Evolutionary conservation across 2,113 vertebrate species (phyloP).

Genomic region (Cygnus buccinator): DNA sequence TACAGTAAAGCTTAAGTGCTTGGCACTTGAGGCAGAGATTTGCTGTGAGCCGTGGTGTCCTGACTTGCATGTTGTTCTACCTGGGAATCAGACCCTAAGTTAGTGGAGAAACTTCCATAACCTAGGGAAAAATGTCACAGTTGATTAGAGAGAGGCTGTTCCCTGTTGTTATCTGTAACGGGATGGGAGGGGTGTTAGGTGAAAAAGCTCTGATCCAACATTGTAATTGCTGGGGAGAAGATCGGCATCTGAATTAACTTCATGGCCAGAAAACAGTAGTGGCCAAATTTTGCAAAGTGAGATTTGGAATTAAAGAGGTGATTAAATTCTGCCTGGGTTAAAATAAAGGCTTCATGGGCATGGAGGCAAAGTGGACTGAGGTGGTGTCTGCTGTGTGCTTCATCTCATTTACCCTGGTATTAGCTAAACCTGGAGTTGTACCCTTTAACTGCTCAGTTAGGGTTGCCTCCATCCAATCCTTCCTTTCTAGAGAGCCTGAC

Average conservation of each 20-base stretch:
- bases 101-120: background rate
- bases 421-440: background rate
- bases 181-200: accelerated
- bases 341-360: background rate
- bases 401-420: background rate
- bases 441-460: background rate
- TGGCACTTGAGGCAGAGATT: accelerated
- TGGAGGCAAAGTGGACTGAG: background rate
- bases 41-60: accelerated
- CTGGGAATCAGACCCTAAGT: background rate
- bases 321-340: background rate
- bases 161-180: background rate
- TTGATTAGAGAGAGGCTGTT: background rate
- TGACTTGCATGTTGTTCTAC: background rate
- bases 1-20: background rate
- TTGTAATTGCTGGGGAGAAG: background rate
- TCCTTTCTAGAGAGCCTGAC: background rate
- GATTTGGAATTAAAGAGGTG: background rate
- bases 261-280: background rate
- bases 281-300: background rate
- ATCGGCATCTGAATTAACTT: background rate
- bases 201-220: background rate
- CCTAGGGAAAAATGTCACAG: background rate
- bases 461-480: background rate
- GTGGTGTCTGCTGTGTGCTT: background rate